phyloP scores from a whole-genome alignment of 2,113 vertebrate species.

The Eulemur macaco region DNA sequence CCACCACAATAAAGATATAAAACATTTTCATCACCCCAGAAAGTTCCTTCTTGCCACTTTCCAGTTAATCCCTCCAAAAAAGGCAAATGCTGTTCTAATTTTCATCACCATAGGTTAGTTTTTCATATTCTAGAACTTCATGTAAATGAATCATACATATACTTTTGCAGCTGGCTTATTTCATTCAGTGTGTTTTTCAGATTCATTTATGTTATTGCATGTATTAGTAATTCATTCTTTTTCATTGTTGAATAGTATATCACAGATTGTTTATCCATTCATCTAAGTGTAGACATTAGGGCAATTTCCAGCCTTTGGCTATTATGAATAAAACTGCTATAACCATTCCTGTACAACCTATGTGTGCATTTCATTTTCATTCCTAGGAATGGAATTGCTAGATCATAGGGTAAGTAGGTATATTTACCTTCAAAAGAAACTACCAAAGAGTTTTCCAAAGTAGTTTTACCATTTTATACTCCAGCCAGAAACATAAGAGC shows the following conservation, averaged over 20 bases:
- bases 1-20: neutral
- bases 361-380: neutral
- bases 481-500: neutral
- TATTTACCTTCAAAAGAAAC: neutral
- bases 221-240: neutral
- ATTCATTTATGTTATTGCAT: neutral
- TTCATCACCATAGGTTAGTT: neutral
- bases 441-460: neutral
- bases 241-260: neutral
- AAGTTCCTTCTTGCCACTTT: neutral
- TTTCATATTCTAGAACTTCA: neutral
- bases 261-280: neutral
- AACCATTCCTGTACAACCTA: neutral
- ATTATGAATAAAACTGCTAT: neutral
- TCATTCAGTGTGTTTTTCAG: neutral
- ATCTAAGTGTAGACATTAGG: neutral
- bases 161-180: neutral
- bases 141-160: neutral
- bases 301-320: neutral
- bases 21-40: neutral
- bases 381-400: neutral
- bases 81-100: neutral
- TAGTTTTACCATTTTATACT: neutral
- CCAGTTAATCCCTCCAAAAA: neutral
- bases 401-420: neutral